Evolutionary conservation across 2,113 vertebrate genomes (phyloP).

Genomic region (Tursiops truncatus): DNA sequence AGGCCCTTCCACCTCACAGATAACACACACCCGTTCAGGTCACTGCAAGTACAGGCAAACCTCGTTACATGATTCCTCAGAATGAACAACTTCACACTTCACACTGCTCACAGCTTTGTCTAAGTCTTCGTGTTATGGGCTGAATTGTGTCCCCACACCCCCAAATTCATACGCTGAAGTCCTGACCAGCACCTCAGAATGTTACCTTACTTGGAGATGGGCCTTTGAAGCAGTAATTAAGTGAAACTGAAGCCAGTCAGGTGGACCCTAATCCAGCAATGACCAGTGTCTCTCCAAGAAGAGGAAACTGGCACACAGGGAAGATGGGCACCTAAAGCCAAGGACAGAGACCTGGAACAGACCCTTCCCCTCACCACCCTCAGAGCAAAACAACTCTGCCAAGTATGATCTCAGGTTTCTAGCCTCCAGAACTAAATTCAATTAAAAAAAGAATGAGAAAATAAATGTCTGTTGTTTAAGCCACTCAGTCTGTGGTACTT

Average conservation of each 20-base stretch:
- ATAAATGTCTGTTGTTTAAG: neutral
- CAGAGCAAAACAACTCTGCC: neutral
- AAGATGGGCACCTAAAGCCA: neutral
- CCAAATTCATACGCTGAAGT: neutral
- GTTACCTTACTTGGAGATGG: neutral
- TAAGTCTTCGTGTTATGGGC: neutral
- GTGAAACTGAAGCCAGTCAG: neutral
- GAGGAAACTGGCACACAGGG: neutral
- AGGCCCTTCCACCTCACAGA: neutral
- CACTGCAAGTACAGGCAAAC: neutral
- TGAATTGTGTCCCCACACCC: neutral
- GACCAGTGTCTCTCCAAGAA: neutral
- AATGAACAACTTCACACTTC: rapidly evolving
- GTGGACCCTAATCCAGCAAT: too few species aligned
- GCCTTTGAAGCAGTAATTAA: neutral
- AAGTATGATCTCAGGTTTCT: neutral
- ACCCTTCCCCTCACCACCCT: neutral
- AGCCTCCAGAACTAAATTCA: neutral
- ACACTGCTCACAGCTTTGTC: neutral
- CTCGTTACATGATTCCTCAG: neutral
- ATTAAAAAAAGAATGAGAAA: neutral
- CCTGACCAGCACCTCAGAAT: neutral
- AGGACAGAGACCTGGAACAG: neutral
- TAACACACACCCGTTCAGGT: neutral
- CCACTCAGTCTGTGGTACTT: rapidly evolving